Evolutionary conservation across 2,888 invertebrate genomes (phyloP).

Genomic region (Phytoseiulus persimilis): DNA sequence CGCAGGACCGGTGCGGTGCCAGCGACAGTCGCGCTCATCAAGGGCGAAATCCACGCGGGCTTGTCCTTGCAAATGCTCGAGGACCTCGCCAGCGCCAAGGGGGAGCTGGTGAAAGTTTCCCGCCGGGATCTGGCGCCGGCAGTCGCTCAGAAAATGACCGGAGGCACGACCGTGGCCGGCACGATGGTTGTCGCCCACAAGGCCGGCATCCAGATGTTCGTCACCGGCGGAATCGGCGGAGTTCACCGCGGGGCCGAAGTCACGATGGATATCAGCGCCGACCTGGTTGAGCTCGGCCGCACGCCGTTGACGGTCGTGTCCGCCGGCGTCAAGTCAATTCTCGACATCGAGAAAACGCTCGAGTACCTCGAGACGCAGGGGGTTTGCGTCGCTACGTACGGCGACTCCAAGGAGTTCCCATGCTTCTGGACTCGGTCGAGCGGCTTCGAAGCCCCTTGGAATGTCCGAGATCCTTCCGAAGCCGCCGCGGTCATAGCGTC

Average conservation of each 20-base stretch:
- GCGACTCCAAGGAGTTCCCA: constrained; percentile 62
- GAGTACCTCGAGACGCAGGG: constrained; percentile 94
- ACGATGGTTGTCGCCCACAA: constrained; percentile 76
- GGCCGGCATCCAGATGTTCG: constrained; percentile 79
- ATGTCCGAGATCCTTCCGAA: constrained; percentile 57
- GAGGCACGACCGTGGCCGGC: constrained; percentile 93
- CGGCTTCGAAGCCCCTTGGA: constrained; percentile 64
- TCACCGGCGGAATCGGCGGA: constrained; percentile 85
- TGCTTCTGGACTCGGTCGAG: constrained; percentile 81
- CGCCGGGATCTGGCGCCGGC: constrained; percentile 64
- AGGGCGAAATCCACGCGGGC: constrained; percentile 75
- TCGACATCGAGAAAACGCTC: constrained; percentile 85
- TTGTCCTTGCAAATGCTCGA: constrained; percentile 52
- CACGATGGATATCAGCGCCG: constrained; percentile 89
- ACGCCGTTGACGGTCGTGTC: constrained; percentile 82
- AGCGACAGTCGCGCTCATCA: constrained; percentile 80
- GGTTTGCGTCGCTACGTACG: constrained; percentile 71
- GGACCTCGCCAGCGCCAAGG: constrained; percentile 57
- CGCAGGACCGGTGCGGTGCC: constrained; percentile 61
- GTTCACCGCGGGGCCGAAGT: constrained; percentile 79
- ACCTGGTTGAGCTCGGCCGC: constrained; percentile 77
- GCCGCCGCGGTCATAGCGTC: constrained; percentile 64
- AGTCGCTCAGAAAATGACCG: constrained; percentile 58
- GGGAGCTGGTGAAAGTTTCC: constrained; percentile 52
- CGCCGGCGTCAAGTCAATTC: constrained; percentile 91